Evolutionary conservation across 2,113 vertebrate genomes (phyloP).

Genomic region (Tetrao urogallus): DNA sequence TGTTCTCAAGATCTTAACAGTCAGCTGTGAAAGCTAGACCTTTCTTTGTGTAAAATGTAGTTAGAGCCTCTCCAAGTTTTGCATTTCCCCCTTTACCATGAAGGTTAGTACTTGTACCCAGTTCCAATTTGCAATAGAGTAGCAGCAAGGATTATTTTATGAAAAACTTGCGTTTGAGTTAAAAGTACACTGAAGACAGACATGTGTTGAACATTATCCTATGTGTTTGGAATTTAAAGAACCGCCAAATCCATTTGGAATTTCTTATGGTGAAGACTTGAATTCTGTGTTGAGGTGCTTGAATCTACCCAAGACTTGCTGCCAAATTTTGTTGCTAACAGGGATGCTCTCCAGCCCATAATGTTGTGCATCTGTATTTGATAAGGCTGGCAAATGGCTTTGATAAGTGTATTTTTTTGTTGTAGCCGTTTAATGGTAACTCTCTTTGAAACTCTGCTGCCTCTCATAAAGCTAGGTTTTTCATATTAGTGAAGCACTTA

Average conservation of each 20-base stretch:
- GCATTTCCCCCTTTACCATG: background rate
- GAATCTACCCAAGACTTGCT: constrained; percentile 34
- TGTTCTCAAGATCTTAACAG: background rate
- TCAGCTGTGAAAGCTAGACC: background rate
- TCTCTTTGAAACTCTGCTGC: constrained; percentile 56
- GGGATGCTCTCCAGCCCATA: constrained; percentile 48
- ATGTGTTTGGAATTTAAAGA: constrained; percentile 59
- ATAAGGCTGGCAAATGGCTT: constrained; percentile 77
- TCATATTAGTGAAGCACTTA: constrained; percentile 69
- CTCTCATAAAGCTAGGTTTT: constrained; percentile 74
- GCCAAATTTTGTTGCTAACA: constrained; percentile 68
- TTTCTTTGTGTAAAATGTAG: background rate
- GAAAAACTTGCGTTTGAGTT: constrained; percentile 45
- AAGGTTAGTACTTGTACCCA: background rate
- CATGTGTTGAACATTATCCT: constrained; percentile 69
- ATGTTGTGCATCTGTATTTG: constrained; percentile 76
- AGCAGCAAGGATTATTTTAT: constrained; percentile 41
- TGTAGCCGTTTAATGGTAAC: constrained; percentile 68
- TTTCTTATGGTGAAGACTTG: constrained; percentile 62
- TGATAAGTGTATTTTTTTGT: constrained; percentile 73
- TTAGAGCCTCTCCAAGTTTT: background rate
- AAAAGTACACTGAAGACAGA: constrained; percentile 29
- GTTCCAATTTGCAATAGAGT: background rate
- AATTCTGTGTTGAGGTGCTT: constrained; percentile 69
- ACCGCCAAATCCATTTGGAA: constrained; percentile 62